Conservation (phyloP, 2,888 invertebrate species). For the Nemoura dubitans region DNA sequence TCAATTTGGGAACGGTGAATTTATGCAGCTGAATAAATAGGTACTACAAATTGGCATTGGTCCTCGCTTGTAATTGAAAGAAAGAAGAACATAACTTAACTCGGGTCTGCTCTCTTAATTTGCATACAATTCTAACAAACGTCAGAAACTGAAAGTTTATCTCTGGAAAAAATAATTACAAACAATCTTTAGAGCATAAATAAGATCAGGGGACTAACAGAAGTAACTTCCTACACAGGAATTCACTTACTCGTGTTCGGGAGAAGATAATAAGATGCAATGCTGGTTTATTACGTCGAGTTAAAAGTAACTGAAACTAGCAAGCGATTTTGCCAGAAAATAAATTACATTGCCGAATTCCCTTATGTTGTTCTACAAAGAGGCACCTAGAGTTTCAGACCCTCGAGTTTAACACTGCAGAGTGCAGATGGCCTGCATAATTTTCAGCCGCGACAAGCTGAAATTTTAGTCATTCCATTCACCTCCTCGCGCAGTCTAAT, state of each 20-base stretch:
- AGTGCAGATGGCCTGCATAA: background rate
- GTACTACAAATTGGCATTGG: constrained; percentile 25
- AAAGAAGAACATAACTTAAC: constrained; percentile 25
- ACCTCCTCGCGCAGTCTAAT: background rate
- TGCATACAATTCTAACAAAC: constrained; percentile 27
- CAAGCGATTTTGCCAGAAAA: background rate
- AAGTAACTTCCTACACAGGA: constrained; percentile 23
- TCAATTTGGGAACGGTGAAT: background rate
- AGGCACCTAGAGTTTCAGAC: background rate
- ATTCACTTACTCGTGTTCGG: constrained; percentile 21
- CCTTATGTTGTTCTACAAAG: background rate
- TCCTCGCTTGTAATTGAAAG: constrained; percentile 27
- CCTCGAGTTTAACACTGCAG: background rate
- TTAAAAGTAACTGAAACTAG: background rate
- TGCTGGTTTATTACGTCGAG: background rate
- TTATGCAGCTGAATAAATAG: constrained; percentile 21
- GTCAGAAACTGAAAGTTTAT: constrained; percentile 27
- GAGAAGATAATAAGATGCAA: background rate
- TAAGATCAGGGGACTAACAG: constrained; percentile 1
- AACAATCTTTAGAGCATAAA: background rate
- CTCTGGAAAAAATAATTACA: constrained; percentile 28
- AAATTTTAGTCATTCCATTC: background rate
- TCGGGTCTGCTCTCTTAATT: background rate
- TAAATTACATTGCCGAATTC: background rate
- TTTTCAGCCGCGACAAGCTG: background rate